Evolutionary conservation across 1,140 invertebrate genomes (phyloP), one percentile per base, ranked within the genome.

Genomic region (Colletes gigas): DNA sequence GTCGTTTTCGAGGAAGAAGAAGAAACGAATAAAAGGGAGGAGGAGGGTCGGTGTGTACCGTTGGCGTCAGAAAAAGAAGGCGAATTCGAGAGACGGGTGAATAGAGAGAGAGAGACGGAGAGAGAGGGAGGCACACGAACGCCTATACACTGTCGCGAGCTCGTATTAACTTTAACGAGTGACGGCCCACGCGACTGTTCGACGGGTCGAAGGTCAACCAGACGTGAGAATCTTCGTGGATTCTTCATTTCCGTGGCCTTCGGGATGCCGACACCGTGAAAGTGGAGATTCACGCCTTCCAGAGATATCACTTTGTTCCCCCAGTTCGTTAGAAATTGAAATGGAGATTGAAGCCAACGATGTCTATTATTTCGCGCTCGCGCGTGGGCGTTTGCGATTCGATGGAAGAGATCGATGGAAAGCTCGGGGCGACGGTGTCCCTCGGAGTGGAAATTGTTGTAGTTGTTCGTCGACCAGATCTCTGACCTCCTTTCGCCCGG

Each of bases 111-210:
- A 41, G 54, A 59, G 10, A 30, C n/a, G n/a, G 19, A 30, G 55
- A 71, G 50, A 54, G 54, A 59, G 54, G 41, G 62, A 76, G 39
- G 63, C 71, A 44, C 67, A 39, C 55, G 78, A 62, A 65, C 80
- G 74, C 63, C 41, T 57, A 21, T 70, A 78, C 66, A 76, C 59
- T 90, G 87, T 87, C 86, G 83, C 87, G 81, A 81, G 82, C 67
- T 66, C 86, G 84, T 85, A 90, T 90, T 90, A 90, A 86, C 83
- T 85, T 88, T 88, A 89, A 89, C 89, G 85, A 90, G 89, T 87
- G 88, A 90, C 89, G 80, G 84, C 89, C 89, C 89, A 90, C 89
- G 89, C 89, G 88, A 89, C 83, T 73, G 79, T 87, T 89, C 86
- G 75, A 84, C 68, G 84, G 87, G 84, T 88, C 83, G 86, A 70